A percentile compares a stretch with the other conserved stretches of the same genome.
Conservation (phyloP, 2,888 invertebrate species). For the Oxycera nigricornis region DNA sequence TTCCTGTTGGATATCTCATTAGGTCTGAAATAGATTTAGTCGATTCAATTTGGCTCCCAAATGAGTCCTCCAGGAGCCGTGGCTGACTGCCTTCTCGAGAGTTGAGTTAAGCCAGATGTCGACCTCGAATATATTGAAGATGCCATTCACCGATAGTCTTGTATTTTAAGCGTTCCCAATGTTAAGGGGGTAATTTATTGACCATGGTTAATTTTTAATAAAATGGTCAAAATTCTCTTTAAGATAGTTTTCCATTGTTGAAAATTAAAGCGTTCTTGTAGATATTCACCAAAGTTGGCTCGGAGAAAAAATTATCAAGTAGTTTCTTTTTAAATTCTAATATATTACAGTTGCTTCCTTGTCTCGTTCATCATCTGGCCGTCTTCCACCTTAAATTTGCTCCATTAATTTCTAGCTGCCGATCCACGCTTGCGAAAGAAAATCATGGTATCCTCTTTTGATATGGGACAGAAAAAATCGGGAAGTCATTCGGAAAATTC, state of each 20-base stretch:
- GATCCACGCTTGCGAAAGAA: background rate
- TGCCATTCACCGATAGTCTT: background rate
- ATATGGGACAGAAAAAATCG: background rate
- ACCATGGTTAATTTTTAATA: too few relatives aligned
- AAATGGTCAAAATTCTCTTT: too few relatives aligned
- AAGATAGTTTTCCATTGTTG: too few relatives aligned
- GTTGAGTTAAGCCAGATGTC: constrained; percentile 24
- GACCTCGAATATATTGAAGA: constrained; percentile 13
- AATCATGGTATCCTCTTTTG: background rate
- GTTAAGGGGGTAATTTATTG: too few relatives aligned
- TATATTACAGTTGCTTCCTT: too few relatives aligned
- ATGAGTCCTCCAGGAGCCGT: background rate
- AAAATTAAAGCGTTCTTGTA: too few relatives aligned
- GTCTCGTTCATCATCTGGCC: too few relatives aligned
- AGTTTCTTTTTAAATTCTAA: too few relatives aligned
- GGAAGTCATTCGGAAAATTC: constrained; percentile 28
- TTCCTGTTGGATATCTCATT: constrained; percentile 10
- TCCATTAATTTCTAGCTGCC: background rate
- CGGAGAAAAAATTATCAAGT: too few relatives aligned
- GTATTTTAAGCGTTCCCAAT: too few relatives aligned
- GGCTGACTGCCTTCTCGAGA: background rate
- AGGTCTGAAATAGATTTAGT: background rate
- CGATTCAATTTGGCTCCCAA: background rate
- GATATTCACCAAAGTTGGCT: too few relatives aligned
- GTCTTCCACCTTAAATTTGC: background rate